Base-by-base conservation (phyloP, 2,113 vertebrate genomes). In the Odontophorus gujanensis region DNA sequence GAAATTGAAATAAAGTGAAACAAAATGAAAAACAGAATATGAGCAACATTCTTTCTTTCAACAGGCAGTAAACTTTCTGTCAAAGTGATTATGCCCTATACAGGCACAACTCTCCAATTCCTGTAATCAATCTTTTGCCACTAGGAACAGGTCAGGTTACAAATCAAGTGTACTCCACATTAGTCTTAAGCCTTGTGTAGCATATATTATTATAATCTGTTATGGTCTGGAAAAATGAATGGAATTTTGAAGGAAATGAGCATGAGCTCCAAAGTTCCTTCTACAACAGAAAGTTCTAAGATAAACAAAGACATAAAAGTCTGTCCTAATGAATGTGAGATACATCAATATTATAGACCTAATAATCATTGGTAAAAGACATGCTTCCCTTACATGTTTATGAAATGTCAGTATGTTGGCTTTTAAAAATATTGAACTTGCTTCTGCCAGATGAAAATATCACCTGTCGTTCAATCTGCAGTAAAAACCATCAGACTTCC, bases 381-480 rank as follows among this genome's bases (percentile, higher is more conserved):
- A 48, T 0, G 50, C 40, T 55, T 38, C 13, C 61, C 15, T 74
- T 48, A 15, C 2, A 12, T 28, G 19, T 51, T 78, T 59, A 59
- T 0, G 0, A 30, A 80, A 57, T 9, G 2, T 71, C 40, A 72
- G 5, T 47, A 51, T n/a, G 81, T 71, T 62, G 36, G 21, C 24
- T n/a, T 93, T 48, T 57, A 57, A 71, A 79, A 71, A 66, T 43
- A 76, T 4, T 11, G 7, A 51, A 66, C 5, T 13, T 72, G 5
- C 32, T 78, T 75, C 26, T 81, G 34, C 8, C 32, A 55, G 20
- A 62, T 32, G 12, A 73, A 65, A 90, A 28, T 32, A 25, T 13
- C 7, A 78, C 8, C 74, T 53, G 2, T 34, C 9, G 20, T 38
- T 72, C 73, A 71, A 65, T 11, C 43, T 24, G 72, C 6, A 71